Conservation (phyloP, 1,140 invertebrate genomes). For the Penaeus indicus region DNA sequence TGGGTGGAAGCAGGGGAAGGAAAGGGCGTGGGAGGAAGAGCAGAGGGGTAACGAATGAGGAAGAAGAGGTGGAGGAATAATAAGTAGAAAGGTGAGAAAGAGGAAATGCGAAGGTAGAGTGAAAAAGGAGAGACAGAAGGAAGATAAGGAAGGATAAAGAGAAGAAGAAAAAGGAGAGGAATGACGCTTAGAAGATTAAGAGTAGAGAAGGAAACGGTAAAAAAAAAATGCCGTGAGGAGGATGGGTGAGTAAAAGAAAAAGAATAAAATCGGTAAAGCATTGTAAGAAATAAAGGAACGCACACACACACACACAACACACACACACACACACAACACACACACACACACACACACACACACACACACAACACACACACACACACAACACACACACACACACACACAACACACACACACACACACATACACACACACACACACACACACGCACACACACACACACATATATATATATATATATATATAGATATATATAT, state of each 20-base stretch:
- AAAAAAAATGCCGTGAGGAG: background rate
- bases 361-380: too few relatives aligned
- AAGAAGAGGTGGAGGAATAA: background rate
- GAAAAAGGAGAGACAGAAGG: background rate
- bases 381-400: too few relatives aligned
- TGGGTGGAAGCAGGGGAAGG: background rate
- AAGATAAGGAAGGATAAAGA: background rate
- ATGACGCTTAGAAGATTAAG: background rate
- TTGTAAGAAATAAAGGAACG: background rate
- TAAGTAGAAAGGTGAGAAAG: background rate
- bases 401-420: too few relatives aligned
- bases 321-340: too few relatives aligned
- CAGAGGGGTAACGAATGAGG: background rate
- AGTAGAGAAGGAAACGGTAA: background rate
- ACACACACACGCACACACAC: conserved; percentile 10
- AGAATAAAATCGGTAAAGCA: background rate
- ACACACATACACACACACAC: conserved; percentile 11
- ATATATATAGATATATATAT: too few relatives aligned
- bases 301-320: too few relatives aligned
- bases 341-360: too few relatives aligned
- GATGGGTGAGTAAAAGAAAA: background rate
- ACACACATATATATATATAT: conserved; percentile 12
- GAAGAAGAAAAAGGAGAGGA: background rate
- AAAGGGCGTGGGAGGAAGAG: background rate
- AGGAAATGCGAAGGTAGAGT: background rate